phyloP scores from a whole-genome alignment of 2,797 vertebrate species.

The Fundulus diaphanus region DNA sequence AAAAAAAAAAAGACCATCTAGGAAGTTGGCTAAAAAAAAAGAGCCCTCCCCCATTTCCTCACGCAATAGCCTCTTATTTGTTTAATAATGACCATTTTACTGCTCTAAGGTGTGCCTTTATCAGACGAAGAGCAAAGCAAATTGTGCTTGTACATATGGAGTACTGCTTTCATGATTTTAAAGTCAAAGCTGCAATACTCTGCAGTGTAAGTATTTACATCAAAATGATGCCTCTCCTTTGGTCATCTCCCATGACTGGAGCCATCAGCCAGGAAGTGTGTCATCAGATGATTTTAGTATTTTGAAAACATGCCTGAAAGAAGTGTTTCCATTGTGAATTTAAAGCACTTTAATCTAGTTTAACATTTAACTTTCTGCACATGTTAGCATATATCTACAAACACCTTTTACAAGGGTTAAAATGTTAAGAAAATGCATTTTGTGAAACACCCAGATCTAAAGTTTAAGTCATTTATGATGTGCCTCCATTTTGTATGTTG shows the following conservation, averaged over 20 bases:
- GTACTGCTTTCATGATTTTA: neutral
- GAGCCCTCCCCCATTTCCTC: slow-evolving; percentile 2
- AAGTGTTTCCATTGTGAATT: neutral
- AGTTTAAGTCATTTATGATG: neutral
- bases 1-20: slow-evolving; percentile 30
- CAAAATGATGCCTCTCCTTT: too few species aligned
- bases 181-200: neutral
- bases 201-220: too few species aligned
- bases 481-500: neutral
- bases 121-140: neutral
- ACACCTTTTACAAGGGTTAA: neutral
- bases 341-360: neutral
- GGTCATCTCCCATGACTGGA: too few species aligned
- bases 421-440: neutral
- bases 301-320: neutral
- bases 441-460: neutral
- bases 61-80: slow-evolving; percentile 1
- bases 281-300: too few species aligned
- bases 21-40: slow-evolving; percentile 52
- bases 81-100: neutral
- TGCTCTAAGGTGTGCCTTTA: slow-evolving; percentile 9
- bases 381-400: neutral
- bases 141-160: neutral
- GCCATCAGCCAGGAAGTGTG: too few species aligned
- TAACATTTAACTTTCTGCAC: neutral